Conservation (phyloP, 1,140 invertebrate species). For the Cepaea nemoralis region DNA sequence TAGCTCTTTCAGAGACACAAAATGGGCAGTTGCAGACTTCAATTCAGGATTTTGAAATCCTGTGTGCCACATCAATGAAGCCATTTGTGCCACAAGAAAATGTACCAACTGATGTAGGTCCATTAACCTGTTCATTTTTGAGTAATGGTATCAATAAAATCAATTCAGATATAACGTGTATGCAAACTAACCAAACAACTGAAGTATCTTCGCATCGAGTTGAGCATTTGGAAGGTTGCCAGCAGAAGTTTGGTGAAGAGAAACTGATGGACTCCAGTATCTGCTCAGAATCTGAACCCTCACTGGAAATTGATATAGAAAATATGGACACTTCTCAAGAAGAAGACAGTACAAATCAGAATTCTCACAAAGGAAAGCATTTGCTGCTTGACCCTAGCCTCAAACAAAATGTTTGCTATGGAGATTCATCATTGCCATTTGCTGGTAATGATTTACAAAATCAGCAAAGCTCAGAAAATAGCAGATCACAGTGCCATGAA, state of each 20-base stretch:
- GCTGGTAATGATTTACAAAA: background rate
- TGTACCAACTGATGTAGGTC: background rate
- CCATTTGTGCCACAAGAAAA: background rate
- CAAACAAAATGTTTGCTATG: background rate
- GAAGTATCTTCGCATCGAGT: background rate
- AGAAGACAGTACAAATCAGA: background rate
- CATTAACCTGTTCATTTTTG: background rate
- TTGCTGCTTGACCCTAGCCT: background rate
- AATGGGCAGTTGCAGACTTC: background rate
- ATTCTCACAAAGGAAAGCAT: background rate
- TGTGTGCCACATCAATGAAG: background rate
- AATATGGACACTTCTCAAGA: slow-evolving; percentile 39
- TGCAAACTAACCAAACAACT: background rate
- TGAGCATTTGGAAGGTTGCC: background rate
- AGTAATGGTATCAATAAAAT: background rate
- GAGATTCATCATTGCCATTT: background rate
- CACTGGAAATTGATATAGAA: slow-evolving; percentile 39
- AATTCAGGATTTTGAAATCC: background rate
- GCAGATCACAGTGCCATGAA: background rate
- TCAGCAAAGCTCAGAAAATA: background rate
- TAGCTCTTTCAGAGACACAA: background rate
- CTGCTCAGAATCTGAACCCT: slow-evolving; percentile 23
- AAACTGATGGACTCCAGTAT: slow-evolving; percentile 15
- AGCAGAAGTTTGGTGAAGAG: background rate
- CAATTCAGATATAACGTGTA: background rate